phyloP scores from a whole-genome alignment of 2,797 vertebrate genomes.

The Eospalax fontanierii region DNA sequence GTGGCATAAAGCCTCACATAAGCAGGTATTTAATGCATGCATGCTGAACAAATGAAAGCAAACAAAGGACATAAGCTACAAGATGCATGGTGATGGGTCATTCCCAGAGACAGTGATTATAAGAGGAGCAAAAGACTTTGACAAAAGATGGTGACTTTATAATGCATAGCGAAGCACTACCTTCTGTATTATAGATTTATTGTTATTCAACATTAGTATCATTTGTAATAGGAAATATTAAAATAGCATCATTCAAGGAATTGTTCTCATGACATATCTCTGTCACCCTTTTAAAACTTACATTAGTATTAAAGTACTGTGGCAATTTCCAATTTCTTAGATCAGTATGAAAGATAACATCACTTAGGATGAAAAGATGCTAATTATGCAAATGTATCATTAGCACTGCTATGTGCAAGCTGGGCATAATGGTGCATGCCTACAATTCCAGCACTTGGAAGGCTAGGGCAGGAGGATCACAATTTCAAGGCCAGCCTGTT shows the following conservation, averaged over 20 bases:
- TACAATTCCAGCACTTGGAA: not conserved
- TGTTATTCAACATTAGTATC: slow-evolving; percentile 43
- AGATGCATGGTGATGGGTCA: not conserved
- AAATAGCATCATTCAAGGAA: slow-evolving; percentile 63
- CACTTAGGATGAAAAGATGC: not conserved
- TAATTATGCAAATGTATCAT: not conserved
- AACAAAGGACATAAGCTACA: not conserved
- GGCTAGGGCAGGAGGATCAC: not conserved
- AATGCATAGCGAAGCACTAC: slow-evolving; percentile 36
- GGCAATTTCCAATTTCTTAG: slow-evolving; percentile 40
- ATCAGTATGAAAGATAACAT: slow-evolving; percentile 15
- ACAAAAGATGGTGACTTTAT: slow-evolving; percentile 18
- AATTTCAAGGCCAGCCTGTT: not conserved
- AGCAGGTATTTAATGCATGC: not conserved
- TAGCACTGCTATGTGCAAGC: not conserved
- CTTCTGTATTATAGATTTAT: slow-evolving; percentile 14
- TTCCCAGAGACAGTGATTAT: not conserved
- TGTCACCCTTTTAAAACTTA: slow-evolving; percentile 58
- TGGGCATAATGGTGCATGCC: not conserved
- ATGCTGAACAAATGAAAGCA: not conserved
- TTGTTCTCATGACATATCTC: slow-evolving; percentile 29
- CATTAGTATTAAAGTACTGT: slow-evolving; percentile 62
- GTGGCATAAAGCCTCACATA: not conserved
- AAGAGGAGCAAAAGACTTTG: not conserved
- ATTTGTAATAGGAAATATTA: slow-evolving; percentile 56